Base-by-base conservation (phyloP, 1,140 invertebrate species). In the Cryptotermes secundus region DNA sequence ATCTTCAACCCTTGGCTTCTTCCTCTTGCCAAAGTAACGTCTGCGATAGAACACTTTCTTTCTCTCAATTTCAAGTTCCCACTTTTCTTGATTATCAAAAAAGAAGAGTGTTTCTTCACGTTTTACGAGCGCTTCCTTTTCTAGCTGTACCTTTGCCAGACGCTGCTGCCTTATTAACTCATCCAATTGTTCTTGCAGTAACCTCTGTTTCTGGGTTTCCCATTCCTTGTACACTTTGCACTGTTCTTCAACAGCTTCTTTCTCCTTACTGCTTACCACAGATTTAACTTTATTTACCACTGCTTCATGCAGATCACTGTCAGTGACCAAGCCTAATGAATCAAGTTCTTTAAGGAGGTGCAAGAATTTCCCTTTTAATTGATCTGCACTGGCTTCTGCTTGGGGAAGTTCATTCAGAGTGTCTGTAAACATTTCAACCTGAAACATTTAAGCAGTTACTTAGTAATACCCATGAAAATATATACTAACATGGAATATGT, bases 31-130 rank as follows among this genome's bases (percentile, higher is more conserved):
- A 81, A 89, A 88, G 87, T 89, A 88, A 87, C 89, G 87, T 81
- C 90, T 90, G 72, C 86, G 87, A 89, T 92, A 90, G 81, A 88
- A 89, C 90, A 35, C 53, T 34, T 31, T 65, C 59, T 85, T 83
- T n/a, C 79, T 91, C 86, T 93, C 93, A 87, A 96, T 95, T 88
- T 92, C 86, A 24, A 96, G 88, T 87, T 96, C 95, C 84, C 96
- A 93, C 87, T 93, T 87, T 80, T 95, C 93, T 88, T 95, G 92
- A 87, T 94, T 93, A 81, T 96, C 94, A 89, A 96, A 96, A 91
- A 94, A 96, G 90, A 94, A 96, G 45, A 96, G 89, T 84, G 93
- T 91, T 86, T 93, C 91, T 87, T 96, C 94, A 87, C 91, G 91
- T n/a, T 90, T 86, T 79, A 90, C 81, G 53, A 96, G 87, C 10